Conservation (phyloP, 1,140 invertebrate species). For the Drosophila novamexicana region DNA sequence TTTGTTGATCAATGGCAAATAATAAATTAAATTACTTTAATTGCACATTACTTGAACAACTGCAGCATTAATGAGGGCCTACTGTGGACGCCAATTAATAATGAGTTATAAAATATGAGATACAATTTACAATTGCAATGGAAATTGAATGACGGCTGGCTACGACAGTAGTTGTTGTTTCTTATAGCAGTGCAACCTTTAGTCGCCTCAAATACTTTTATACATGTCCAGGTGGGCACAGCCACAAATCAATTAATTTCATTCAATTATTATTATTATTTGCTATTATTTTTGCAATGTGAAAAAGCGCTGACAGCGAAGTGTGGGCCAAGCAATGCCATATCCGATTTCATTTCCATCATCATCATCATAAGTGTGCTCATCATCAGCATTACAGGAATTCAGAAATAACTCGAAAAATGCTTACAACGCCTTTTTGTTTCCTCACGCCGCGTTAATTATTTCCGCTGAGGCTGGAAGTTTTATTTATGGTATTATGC, state of each 20-base stretch:
- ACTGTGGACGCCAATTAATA: slow-evolving; percentile 33
- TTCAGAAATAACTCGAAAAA: slow-evolving; percentile 50
- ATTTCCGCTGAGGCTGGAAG: slow-evolving; percentile 62
- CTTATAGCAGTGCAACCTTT: slow-evolving; percentile 16
- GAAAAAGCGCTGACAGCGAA: slow-evolving; percentile 66
- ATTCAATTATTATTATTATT: slow-evolving; percentile 51
- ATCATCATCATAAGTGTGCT: background rate
- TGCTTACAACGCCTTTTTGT: slow-evolving; percentile 62
- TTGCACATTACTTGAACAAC: slow-evolving; percentile 64
- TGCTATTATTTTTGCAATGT: slow-evolving; percentile 27
- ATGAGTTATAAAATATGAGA: slow-evolving; percentile 60
- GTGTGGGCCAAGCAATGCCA: slow-evolving; percentile 19
- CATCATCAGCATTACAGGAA: slow-evolving; percentile 24
- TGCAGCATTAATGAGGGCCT: slow-evolving; percentile 54
- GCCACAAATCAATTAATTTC: slow-evolving; percentile 74
- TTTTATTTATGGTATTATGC: slow-evolving; percentile 70
- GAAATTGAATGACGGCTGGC: slow-evolving; percentile 64
- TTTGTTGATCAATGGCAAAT: slow-evolving; percentile 80
- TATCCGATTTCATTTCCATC: background rate
- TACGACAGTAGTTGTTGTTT: slow-evolving; percentile 47
- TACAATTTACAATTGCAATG: slow-evolving; percentile 65
- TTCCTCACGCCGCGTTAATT: slow-evolving; percentile 66
- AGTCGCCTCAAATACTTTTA: slow-evolving; percentile 41
- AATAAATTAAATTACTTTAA: slow-evolving; percentile 82
- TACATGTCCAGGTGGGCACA: slow-evolving; percentile 21